These are phyloP conservation scores for Hypotaenidia okinawae DNA, from an alignment of 2,797 vertebrate species.

Conservation along the genomic window DNA sequence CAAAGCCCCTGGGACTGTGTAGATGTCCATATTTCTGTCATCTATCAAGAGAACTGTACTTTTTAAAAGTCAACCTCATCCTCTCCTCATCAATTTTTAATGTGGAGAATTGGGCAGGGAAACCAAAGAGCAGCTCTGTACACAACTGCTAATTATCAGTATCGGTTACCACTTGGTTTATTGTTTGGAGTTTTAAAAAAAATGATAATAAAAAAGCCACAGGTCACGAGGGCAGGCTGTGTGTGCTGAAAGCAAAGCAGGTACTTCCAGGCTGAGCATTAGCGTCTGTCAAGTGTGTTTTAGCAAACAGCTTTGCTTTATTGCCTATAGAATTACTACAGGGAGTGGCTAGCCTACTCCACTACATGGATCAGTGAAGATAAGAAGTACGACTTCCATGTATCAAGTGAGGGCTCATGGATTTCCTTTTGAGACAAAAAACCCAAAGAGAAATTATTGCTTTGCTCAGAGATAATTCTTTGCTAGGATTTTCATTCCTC, in stretches of 20 bases:
- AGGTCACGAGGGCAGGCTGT: neutral
- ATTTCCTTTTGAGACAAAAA: slow-evolving; percentile 41
- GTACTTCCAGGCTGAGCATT: neutral
- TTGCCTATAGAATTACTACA: neutral
- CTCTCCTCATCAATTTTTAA: neutral
- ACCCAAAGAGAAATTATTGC: neutral
- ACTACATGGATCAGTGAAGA: slow-evolving; percentile 14
- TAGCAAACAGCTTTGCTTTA: neutral
- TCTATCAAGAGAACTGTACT: neutral
- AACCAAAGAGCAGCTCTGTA: neutral
- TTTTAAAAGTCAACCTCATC: neutral
- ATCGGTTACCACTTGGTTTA: neutral
- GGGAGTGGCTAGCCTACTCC: neutral
- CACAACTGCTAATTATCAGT: neutral
- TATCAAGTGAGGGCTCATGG: slow-evolving; percentile 31
- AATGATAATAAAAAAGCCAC: neutral
- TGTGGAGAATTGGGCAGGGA: neutral
- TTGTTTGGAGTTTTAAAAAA: neutral
- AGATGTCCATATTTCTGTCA: neutral
- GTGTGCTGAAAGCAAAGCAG: neutral
- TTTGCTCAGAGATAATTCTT: slow-evolving; percentile 9
- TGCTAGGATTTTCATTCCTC: neutral
- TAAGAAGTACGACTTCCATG: slow-evolving; percentile 12
- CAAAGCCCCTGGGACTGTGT: neutral
- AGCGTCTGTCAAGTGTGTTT: neutral